phyloP scores from a whole-genome alignment of 2,797 vertebrate genomes.

The Oceanodroma leucorhoa region DNA sequence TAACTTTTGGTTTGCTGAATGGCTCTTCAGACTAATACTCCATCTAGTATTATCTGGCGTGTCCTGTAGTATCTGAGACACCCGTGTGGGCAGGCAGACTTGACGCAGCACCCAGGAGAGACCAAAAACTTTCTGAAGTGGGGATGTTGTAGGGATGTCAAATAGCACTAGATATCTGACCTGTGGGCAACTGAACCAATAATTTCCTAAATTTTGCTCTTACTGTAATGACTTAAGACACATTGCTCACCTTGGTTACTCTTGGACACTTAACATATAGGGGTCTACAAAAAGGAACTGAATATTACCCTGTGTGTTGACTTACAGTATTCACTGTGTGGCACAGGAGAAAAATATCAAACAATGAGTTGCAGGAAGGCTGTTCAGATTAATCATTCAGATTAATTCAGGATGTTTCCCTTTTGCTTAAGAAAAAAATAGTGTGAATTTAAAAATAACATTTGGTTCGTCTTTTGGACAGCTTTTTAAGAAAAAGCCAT shows the following conservation, averaged over 20 bases:
- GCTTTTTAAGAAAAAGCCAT: neutral
- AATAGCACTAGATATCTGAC: neutral
- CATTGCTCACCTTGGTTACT: neutral
- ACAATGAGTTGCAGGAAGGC: neutral
- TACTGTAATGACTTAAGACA: neutral
- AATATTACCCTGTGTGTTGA: neutral
- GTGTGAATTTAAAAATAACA: neutral
- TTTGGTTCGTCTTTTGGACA: neutral
- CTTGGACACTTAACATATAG: neutral
- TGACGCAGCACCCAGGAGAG: fast-evolving
- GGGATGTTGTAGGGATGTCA: neutral
- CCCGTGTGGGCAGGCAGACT: neutral
- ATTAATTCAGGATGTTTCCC: neutral
- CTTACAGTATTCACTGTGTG: neutral
- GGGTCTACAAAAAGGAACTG: neutral
- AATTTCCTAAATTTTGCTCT: neutral
- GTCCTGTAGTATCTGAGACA: neutral
- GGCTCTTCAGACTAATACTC: neutral
- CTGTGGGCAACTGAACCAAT: neutral
- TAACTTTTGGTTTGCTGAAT: neutral
- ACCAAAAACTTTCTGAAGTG: neutral
- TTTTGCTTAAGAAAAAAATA: neutral
- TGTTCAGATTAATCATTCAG: neutral
- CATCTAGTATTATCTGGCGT: neutral
- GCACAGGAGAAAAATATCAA: neutral